Conservation (phyloP, 2,113 vertebrate species). For the Anseranas semipalmata region DNA sequence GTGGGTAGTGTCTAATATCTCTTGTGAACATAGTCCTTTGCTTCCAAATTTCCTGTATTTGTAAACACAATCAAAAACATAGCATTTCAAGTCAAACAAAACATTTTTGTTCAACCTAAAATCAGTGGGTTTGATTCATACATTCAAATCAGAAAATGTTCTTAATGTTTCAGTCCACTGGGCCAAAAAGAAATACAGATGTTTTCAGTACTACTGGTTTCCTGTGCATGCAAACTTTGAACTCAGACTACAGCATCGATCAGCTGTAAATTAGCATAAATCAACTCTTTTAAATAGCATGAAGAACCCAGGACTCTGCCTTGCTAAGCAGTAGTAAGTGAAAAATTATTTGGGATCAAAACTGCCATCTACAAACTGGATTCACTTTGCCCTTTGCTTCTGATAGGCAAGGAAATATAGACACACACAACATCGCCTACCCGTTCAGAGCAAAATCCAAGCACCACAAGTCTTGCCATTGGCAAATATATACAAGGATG, state of each 20-base stretch:
- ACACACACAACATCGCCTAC: background rate
- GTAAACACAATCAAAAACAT: background rate
- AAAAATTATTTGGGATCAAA: background rate
- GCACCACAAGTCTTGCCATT: background rate
- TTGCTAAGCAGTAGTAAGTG: background rate
- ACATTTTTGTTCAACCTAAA: background rate
- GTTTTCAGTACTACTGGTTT: background rate
- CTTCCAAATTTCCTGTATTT: background rate
- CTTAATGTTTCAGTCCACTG: background rate
- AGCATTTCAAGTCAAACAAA: background rate
- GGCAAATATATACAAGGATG: accelerated
- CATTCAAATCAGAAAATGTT: background rate
- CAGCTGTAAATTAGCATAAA: background rate
- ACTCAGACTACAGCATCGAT: background rate
- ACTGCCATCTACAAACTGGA: background rate
- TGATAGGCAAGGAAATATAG: background rate
- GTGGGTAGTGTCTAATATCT: background rate
- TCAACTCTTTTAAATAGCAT: background rate
- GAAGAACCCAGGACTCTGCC: background rate
- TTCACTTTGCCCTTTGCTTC: background rate
- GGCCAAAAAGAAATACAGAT: background rate
- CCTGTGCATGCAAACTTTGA: background rate
- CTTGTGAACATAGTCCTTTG: background rate
- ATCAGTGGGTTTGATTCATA: background rate
- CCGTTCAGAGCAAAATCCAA: background rate